Conservation (phyloP, 2,888 invertebrate genomes). For the Eupithecia dodoneata region DNA sequence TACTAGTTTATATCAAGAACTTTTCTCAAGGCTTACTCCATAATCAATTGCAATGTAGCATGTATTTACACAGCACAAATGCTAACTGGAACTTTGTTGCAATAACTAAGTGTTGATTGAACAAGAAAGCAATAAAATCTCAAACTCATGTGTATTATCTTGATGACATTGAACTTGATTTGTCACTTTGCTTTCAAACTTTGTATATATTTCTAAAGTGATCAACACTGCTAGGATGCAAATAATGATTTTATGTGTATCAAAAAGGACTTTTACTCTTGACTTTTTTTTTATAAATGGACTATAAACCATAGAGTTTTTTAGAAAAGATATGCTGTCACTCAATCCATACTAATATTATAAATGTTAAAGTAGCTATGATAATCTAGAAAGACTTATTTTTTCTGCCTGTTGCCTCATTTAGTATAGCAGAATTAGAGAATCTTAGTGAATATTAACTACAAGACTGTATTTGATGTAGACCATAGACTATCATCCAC, state of each 20-base stretch:
- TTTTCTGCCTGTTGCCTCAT: no score
- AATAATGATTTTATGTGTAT: not conserved
- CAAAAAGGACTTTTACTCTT: not conserved
- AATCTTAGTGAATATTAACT: not conserved
- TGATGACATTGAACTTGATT: conserved; percentile 30
- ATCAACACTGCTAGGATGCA: not conserved
- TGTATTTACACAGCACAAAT: not conserved
- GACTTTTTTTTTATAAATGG: not conserved
- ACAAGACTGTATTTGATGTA: not conserved
- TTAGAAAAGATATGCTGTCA: not conserved
- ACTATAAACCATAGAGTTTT: not conserved
- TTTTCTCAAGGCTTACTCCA: not conserved
- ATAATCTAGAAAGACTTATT: no score
- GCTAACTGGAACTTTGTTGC: conserved; percentile 17
- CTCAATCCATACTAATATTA: not conserved
- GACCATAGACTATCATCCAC: not conserved
- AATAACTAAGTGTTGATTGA: conserved; percentile 17
- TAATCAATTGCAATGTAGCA: not conserved
- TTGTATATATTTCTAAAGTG: conserved; percentile 8
- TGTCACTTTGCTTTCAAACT: not conserved
- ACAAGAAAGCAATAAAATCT: conserved; percentile 21
- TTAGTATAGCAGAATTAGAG: no score
- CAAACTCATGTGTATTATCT: conserved; percentile 18
- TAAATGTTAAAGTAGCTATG: no score
- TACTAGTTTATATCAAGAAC: not conserved